Evolutionary conservation across 2,113 vertebrate genomes (phyloP), one percentile per base, ranked within the genome.

Genomic region (Dascyllus trimaculatus): DNA sequence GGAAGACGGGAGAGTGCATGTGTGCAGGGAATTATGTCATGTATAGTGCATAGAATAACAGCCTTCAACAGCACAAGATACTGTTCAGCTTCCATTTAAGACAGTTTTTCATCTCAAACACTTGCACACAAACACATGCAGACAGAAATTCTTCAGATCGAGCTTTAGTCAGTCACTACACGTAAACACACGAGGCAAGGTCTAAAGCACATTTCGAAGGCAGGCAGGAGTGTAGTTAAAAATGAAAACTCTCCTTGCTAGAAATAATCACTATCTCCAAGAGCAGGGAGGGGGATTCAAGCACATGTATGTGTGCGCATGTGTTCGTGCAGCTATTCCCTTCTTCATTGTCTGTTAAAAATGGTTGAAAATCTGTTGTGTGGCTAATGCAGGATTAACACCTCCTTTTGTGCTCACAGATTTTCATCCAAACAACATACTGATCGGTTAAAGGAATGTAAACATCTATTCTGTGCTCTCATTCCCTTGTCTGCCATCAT

Each of bases 141-240:
- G 24, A 38, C 43, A 63, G 18, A 75, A 67, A 74, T 58, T 70
- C 3, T 79, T 82, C 64, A 56, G 21, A 65, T 64, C 17, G 48
- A 43, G 68, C 64, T 82, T 78, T 85, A 70, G 81, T 78, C 65
- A 78, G 22, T 38, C n/a, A 35, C 32, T 11, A 18, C 26, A 38
- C 26, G 15, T 13, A 40, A 71, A 63, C 46, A 65, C 51, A 58
- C 17, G 2, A 74, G 19, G 11, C 9, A 5, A 38, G 59, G n/a
- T 24, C 6, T 63, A 58, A 66, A 54, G 65, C 49, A 56, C 2
- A 19, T 48, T 75, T 60, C n/a, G 2, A 51, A 75, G 11, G 62
- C 53, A 71, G 29, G 45, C 51, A 43, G 40, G 61, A 65, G 40
- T 24, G 2, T 18, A 62, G 69, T 72, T 65, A 13, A 64, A 68